Evolutionary conservation across 2,888 invertebrate genomes (phyloP).

Genomic region (Cremastinae sp.): DNA sequence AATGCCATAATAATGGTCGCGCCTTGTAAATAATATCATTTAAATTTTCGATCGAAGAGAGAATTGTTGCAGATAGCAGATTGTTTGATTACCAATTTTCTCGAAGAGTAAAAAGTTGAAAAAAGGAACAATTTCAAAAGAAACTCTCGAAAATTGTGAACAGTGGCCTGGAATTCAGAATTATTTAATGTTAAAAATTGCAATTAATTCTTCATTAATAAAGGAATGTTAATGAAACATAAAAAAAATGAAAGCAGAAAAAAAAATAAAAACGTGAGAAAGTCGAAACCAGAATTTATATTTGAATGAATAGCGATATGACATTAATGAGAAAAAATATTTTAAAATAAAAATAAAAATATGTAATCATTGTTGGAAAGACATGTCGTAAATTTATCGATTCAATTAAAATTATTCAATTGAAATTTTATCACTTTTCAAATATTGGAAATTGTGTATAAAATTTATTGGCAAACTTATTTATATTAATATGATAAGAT

Average conservation of each 20-base stretch:
- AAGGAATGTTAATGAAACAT: constrained; percentile 3
- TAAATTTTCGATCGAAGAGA: constrained; percentile 61
- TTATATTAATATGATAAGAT: constrained; percentile 69
- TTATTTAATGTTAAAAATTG: too few species aligned
- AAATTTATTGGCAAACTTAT: constrained; percentile 64
- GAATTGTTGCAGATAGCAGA: constrained; percentile 46
- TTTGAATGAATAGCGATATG: constrained; percentile 47
- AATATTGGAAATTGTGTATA: too few species aligned
- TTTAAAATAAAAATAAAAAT: constrained; percentile 60
- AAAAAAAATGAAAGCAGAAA: constrained; percentile 16
- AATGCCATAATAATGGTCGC: constrained; percentile 69
- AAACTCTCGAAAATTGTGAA: background rate
- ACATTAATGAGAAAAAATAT: constrained; percentile 60
- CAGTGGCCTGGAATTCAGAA: too few species aligned
- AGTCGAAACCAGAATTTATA: constrained; percentile 43
- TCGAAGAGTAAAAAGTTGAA: constrained; percentile 20
- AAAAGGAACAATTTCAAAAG: constrained; percentile 18
- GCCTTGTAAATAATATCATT: constrained; percentile 70
- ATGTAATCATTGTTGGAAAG: constrained; percentile 56
- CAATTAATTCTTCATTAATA: too few species aligned
- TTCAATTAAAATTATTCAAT: too few species aligned
- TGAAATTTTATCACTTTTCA: too few species aligned
- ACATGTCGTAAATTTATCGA: too few species aligned
- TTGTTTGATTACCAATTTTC: constrained; percentile 42
- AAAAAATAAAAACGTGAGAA: constrained; percentile 30